phyloP scores from a whole-genome alignment of 2,113 vertebrate genomes.

The Trinectes maculatus region DNA sequence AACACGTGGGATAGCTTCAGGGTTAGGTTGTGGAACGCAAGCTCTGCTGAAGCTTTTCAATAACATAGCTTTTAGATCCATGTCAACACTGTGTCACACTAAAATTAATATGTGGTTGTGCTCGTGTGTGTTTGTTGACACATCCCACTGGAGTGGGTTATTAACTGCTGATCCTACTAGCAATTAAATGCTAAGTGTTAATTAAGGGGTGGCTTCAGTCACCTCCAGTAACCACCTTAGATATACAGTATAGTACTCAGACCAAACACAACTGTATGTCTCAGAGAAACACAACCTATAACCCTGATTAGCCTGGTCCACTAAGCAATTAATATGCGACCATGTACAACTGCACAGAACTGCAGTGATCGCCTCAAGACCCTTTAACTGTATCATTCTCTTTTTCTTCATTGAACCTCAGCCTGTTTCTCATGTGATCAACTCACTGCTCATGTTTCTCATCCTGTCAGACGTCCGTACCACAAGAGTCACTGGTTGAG shows the following conservation, averaged over 20 bases:
- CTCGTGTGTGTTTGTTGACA: conserved; percentile 21
- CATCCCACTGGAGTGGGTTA: conserved; percentile 22
- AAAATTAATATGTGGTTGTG: conserved; percentile 17
- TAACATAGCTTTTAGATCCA: conserved; percentile 27
- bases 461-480: no score
- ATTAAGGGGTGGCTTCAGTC: conserved; percentile 8
- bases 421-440: no score
- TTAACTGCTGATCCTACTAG: conserved; percentile 11
- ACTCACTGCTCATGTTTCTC: no score
- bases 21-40: conserved; percentile 29
- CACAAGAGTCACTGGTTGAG: no score
- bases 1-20: not conserved
- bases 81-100: conserved; percentile 2
- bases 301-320: not conserved
- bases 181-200: conserved; percentile 33
- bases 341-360: no score
- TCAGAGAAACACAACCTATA: not conserved
- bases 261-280: not conserved
- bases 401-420: no score
- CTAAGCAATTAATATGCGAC: no score
- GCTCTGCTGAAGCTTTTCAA: not conserved
- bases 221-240: no score
- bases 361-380: no score
- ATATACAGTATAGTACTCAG: not conserved
- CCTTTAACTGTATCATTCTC: no score